phyloP scores from a whole-genome alignment of 2,888 invertebrate genomes.

The Imbricaverruca yamaguchii region DNA sequence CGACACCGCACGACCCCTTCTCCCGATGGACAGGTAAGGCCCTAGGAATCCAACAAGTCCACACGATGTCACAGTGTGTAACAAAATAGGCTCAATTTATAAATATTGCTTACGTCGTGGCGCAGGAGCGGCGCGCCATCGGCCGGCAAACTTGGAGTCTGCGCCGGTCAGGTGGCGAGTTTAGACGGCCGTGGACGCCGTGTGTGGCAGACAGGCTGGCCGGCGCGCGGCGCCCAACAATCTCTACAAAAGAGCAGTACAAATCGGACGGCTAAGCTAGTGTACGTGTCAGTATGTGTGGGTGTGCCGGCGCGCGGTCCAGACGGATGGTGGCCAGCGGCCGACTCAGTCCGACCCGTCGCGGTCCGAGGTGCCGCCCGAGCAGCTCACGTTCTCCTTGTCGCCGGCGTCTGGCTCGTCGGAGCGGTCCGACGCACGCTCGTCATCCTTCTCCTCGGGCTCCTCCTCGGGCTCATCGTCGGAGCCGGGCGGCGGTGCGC shows the following conservation, averaged over 20 bases:
- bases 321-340: background rate
- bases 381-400: constrained; percentile 19
- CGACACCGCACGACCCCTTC: background rate
- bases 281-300: background rate
- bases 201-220: background rate
- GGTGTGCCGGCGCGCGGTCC: background rate
- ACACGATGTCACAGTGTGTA: constrained; percentile 8
- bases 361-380: constrained; percentile 16
- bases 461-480: background rate
- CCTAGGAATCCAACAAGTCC: constrained; percentile 14
- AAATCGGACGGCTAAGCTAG: constrained; percentile 20
- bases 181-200: constrained; percentile 1
- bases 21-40: constrained; percentile 7
- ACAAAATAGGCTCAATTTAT: constrained; percentile 21
- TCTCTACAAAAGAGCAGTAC: constrained; percentile 16
- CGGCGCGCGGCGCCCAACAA: no score
- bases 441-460: background rate
- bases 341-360: constrained; percentile 5
- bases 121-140: background rate
- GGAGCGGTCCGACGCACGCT: background rate
- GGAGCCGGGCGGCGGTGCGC: background rate
- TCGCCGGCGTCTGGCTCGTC: constrained; percentile 12
- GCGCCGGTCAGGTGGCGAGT: background rate
- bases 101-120: constrained; percentile 11
- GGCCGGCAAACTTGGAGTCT: constrained; percentile 1